Percentiles rank a stretch among this genome's conserved stretches.
phyloP scores from a whole-genome alignment of 2,113 vertebrate species.

The Diadophis punctatus region DNA sequence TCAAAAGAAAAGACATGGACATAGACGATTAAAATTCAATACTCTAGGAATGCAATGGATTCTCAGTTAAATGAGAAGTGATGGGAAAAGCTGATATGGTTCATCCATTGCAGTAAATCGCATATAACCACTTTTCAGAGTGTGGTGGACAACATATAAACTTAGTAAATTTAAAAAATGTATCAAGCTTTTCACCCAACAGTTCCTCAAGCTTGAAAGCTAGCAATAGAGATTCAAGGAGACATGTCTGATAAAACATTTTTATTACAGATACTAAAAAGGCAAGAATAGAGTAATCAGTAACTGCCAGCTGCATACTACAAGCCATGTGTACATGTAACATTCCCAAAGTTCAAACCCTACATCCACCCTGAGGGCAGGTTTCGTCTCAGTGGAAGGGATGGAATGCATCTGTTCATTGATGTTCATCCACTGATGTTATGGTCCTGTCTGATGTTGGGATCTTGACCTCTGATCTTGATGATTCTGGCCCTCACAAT shows the following conservation, averaged over 20 bases:
- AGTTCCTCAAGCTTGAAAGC: background rate
- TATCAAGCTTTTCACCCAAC: background rate
- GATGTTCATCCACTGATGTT: background rate
- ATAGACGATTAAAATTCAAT: background rate
- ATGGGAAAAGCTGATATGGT: background rate
- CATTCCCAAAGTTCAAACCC: background rate
- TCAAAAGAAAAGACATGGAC: background rate
- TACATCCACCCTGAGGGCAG: background rate
- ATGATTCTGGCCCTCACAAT: background rate
- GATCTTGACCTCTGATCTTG: background rate
- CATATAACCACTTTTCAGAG: background rate
- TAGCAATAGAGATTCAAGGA: background rate
- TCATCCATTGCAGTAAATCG: background rate
- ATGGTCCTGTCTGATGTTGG: background rate
- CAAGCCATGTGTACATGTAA: background rate
- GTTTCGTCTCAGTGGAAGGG: background rate
- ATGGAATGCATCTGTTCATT: background rate
- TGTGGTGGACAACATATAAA: background rate
- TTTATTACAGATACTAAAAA: background rate
- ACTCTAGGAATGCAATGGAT: background rate
- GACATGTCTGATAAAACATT: background rate
- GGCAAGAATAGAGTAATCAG: background rate
- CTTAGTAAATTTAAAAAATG: background rate
- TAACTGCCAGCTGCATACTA: background rate
- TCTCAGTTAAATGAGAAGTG: background rate